phyloP scores from a whole-genome alignment of 1,140 invertebrate genomes.

The Zaprionus ghesquierei region DNA sequence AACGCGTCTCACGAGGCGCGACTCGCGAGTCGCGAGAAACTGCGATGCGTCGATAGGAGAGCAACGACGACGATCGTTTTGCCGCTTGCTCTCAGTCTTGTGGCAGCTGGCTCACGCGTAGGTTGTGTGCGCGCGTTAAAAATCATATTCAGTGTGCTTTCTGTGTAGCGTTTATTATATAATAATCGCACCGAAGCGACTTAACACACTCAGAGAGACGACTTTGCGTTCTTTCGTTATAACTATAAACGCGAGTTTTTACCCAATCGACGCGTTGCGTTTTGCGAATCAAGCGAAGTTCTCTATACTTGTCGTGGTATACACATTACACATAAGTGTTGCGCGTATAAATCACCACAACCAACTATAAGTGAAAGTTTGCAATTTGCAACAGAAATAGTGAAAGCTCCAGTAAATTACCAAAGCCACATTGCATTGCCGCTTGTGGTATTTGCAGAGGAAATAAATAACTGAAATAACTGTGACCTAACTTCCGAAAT shows the following conservation, averaged over 20 bases:
- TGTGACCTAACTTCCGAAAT: constrained; percentile 44
- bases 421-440: constrained; percentile 7
- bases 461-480: neutral
- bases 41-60: neutral
- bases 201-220: constrained; percentile 5
- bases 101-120: constrained; percentile 75
- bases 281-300: constrained; percentile 46
- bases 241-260: constrained; percentile 50
- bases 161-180: constrained; percentile 63
- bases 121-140: constrained; percentile 71
- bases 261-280: constrained; percentile 40
- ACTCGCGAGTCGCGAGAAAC: neutral
- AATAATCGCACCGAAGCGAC: constrained; percentile 49
- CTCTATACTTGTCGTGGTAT: constrained; percentile 16
- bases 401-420: constrained; percentile 47
- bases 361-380: constrained; percentile 64
- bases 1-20: neutral
- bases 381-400: constrained; percentile 48
- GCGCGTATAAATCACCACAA: constrained; percentile 14
- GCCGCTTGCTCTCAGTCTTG: constrained; percentile 61
- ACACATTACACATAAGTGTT: constrained; percentile 16
- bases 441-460: neutral
- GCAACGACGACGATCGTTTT: constrained; percentile 44
- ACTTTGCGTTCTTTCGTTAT: constrained; percentile 58
- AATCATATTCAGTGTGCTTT: constrained; percentile 22